Evolutionary conservation across 2,797 vertebrate species (phyloP).

Genomic region (Phalloptychus januarius): DNA sequence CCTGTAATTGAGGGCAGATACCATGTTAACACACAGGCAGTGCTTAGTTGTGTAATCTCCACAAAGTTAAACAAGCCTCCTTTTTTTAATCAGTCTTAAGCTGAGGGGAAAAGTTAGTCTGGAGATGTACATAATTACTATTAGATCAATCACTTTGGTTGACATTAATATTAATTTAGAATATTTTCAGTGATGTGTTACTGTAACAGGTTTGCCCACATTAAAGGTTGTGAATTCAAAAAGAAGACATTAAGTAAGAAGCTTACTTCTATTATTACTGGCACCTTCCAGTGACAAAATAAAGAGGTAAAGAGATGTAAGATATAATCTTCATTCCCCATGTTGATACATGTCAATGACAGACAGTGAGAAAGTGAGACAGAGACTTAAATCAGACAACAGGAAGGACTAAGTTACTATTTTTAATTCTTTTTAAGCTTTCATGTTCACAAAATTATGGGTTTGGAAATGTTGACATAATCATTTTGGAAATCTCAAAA

Average conservation of each 20-base stretch:
- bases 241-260: neutral
- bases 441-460: neutral
- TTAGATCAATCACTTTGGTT: neutral
- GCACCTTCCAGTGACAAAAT: neutral
- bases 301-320: neutral
- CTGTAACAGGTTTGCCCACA: neutral
- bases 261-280: too few relatives aligned
- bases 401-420: neutral
- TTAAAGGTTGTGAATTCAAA: neutral
- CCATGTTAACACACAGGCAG: neutral
- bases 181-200: neutral
- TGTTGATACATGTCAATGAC: neutral
- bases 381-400: neutral
- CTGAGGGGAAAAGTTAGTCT: neutral
- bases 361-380: neutral
- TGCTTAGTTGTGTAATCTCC: conserved; percentile 1
- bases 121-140: neutral
- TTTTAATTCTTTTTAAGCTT: neutral
- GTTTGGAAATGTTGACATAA: neutral
- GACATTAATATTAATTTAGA: neutral
- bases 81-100: conserved; percentile 34
- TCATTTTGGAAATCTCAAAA: neutral
- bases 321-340: neutral
- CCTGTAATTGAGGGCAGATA: conserved; percentile 55
- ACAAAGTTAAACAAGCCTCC: conserved; percentile 7